Percentiles rank a stretch among this genome's conserved stretches.
Evolutionary conservation across 2,888 invertebrate species (phyloP).

Genomic region (Stenoptilia bipunctidactyla): DNA sequence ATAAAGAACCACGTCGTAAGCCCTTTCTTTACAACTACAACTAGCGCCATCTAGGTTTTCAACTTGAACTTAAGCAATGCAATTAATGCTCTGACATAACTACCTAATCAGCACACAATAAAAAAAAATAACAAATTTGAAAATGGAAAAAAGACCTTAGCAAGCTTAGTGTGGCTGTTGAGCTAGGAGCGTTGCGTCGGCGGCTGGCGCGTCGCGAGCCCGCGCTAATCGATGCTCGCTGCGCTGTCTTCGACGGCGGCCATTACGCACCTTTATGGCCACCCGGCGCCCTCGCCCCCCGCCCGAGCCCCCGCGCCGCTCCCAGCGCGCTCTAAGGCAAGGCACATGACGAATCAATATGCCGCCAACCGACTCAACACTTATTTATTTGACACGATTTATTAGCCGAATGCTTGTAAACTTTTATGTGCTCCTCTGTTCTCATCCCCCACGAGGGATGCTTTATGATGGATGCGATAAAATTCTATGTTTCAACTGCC

Average conservation of each 20-base stretch:
- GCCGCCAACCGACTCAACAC: constrained; percentile 70
- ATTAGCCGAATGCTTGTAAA: constrained; percentile 69
- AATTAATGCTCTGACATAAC: too few species aligned
- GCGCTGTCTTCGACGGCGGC: constrained; percentile 77
- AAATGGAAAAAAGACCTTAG: too few species aligned
- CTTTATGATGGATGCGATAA: constrained; percentile 64
- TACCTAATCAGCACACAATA: too few species aligned
- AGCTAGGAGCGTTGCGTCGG: constrained; percentile 44
- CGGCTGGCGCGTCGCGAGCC: constrained; percentile 64
- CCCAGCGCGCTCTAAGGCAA: constrained; percentile 42
- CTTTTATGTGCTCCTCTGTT: constrained; percentile 58
- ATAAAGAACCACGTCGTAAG: too few species aligned
- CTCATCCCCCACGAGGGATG: constrained; percentile 37
- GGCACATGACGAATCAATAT: constrained; percentile 72
- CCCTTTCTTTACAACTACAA: constrained; percentile 11
- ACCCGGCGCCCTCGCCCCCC: constrained; percentile 43
- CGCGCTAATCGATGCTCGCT: constrained; percentile 80
- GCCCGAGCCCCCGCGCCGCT: constrained; percentile 29
- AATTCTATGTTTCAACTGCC: constrained; percentile 54
- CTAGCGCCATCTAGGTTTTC: constrained; percentile 35
- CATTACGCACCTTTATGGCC: constrained; percentile 84
- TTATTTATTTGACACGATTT: constrained; percentile 71
- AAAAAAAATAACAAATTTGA: too few species aligned
- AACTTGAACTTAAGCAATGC: too few species aligned
- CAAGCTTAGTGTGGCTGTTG: background rate